Evolutionary conservation across 53 echinoderm and acorn worm species (phyloP).

Genomic region (Echinometra lucunter): DNA sequence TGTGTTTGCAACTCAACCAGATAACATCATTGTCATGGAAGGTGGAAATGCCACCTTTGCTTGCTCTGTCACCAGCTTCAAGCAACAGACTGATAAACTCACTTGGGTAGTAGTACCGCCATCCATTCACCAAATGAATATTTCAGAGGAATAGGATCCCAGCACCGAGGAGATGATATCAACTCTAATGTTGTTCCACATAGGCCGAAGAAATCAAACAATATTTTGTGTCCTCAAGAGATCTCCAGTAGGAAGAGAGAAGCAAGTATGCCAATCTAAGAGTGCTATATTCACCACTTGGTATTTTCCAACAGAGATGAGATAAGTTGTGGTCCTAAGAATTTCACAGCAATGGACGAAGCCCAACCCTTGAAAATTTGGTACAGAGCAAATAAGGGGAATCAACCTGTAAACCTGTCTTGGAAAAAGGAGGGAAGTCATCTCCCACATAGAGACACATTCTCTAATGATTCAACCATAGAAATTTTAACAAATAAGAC

Average conservation of each 20-base stretch:
- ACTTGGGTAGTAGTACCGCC: background rate
- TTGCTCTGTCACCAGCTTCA: slow-evolving; percentile 29
- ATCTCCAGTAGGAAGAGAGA: background rate
- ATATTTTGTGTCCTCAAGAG: background rate
- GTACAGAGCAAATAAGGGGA: background rate
- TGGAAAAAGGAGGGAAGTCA: background rate
- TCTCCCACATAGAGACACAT: background rate
- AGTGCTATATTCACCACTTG: background rate
- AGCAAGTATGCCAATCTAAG: background rate
- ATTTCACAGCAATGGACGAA: background rate
- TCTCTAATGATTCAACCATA: background rate
- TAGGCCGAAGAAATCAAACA: slow-evolving; percentile 6
- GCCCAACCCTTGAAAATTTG: background rate
- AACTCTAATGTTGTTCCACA: background rate
- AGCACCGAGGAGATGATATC: background rate
- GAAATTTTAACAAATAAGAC: background rate
- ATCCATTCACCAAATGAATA: background rate
- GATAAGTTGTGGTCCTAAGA: background rate
- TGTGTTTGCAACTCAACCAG: background rate
- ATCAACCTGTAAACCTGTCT: slow-evolving; percentile 8
- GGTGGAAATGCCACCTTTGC: slow-evolving; percentile 35
- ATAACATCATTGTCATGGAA: slow-evolving; percentile 21
- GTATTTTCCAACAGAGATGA: background rate
- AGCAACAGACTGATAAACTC: background rate
- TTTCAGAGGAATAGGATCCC: background rate